A percentile compares a stretch with the other conserved stretches of the same genome.
Conservation (phyloP, 2,113 vertebrate genomes). For the Himantopus leucocephalus region DNA sequence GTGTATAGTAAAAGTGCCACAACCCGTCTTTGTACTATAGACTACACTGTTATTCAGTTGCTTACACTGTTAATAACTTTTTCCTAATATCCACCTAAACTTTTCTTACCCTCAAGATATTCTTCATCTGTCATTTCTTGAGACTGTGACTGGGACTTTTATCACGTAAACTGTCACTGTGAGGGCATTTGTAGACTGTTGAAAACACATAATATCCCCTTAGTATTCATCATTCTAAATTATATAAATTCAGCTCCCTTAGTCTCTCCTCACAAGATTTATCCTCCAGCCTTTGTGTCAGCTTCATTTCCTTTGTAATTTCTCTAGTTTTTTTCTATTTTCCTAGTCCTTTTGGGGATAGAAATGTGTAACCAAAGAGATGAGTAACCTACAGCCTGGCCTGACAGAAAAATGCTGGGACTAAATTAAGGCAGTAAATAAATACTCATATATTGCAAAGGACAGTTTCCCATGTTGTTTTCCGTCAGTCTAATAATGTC, state of each 20-base stretch:
- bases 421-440: background rate
- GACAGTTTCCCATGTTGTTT: background rate
- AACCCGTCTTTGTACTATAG: background rate
- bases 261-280: background rate
- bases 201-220: background rate
- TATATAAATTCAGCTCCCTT: background rate
- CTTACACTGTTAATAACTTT: background rate
- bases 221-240: background rate
- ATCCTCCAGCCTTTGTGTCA: background rate
- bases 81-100: background rate
- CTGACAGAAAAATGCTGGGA: background rate
- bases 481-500: background rate
- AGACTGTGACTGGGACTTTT: background rate
- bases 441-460: background rate
- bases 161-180: background rate
- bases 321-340: background rate
- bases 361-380: background rate
- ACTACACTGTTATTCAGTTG: background rate
- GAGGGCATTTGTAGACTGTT: background rate
- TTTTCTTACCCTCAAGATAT: background rate
- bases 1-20: background rate
- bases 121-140: background rate
- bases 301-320: background rate
- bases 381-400: background rate
- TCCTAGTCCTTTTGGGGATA: background rate